A percentile compares a stretch with the other conserved stretches of the same genome.
Conservation (phyloP, 2,888 invertebrate genomes). For the Clunio marinus region DNA sequence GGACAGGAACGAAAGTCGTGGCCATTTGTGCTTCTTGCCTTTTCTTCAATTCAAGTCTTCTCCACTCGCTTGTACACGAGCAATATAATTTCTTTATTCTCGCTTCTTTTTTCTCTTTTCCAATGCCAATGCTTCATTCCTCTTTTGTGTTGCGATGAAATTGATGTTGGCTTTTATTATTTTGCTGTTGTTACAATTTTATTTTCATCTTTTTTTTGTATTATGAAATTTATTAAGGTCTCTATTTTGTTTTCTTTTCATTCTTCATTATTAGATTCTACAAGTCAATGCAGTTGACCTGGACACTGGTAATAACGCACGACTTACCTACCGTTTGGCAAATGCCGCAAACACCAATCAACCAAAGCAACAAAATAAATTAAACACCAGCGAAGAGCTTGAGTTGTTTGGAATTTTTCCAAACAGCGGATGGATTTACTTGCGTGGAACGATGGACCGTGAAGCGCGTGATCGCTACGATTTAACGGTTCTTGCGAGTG, state of each 20-base stretch:
- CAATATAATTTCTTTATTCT: too few species aligned
- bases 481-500: conserved; percentile 76
- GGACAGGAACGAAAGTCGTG: too few species aligned
- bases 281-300: conserved; percentile 87
- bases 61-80: not conserved
- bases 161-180: conserved; percentile 13
- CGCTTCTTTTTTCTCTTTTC: not conserved
- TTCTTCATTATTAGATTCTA: conserved; percentile 60
- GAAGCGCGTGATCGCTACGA: conserved; percentile 72
- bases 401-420: conserved; percentile 79
- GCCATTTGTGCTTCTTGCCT: not conserved
- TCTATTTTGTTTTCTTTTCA: conserved; percentile 39
- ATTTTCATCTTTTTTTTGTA: conserved; percentile 10
- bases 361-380: conserved; percentile 16
- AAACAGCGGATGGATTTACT: conserved; percentile 81
- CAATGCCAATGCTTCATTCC: too few species aligned
- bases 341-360: conserved; percentile 23
- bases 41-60: not conserved
- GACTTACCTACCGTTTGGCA: conserved; percentile 77
- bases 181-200: not conserved
- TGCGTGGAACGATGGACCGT: conserved; percentile 74
- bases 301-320: conserved; percentile 92
- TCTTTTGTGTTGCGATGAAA: conserved; percentile 11
- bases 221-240: conserved; percentile 41
- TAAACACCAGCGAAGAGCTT: conserved; percentile 50